Conservation (phyloP, 2,888 invertebrate genomes). For the Parascotia fuliginaria region DNA sequence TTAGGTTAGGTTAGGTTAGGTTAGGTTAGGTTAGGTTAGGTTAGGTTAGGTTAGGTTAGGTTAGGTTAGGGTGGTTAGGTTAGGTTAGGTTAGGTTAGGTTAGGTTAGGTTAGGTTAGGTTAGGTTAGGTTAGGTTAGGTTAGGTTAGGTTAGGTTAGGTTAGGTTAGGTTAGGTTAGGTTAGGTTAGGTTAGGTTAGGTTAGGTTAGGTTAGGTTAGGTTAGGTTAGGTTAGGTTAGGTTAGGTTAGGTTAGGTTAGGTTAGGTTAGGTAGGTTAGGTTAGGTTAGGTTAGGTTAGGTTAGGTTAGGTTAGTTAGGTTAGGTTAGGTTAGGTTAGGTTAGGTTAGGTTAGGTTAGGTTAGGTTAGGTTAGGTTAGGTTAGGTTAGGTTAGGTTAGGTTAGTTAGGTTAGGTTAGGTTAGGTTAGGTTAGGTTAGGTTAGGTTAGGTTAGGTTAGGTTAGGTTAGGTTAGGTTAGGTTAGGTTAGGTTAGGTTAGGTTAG, state of each 20-base stretch:
- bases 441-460: constrained; percentile 20
- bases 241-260: constrained; percentile 22
- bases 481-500: constrained; percentile 23
- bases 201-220: constrained; percentile 16
- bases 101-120: constrained; percentile 23
- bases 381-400: constrained; percentile 17
- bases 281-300: constrained; percentile 21
- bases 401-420: constrained; percentile 14
- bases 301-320: constrained; percentile 16
- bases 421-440: constrained; percentile 21
- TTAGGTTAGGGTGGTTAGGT: too few species aligned
- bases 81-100: constrained; percentile 16
- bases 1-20: constrained; percentile 35
- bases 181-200: constrained; percentile 11
- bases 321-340: constrained; percentile 18
- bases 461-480: constrained; percentile 25
- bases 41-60: constrained; percentile 33
- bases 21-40: constrained; percentile 22
- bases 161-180: constrained; percentile 9
- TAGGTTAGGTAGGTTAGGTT: too few species aligned
- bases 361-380: constrained; percentile 23
- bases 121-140: constrained; percentile 9
- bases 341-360: constrained; percentile 21
- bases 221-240: constrained; percentile 15
- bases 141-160: constrained; percentile 11